These are phyloP conservation scores for Vidua macroura DNA, from an alignment of 2,113 vertebrate genomes.

Conservation along the genomic window DNA sequence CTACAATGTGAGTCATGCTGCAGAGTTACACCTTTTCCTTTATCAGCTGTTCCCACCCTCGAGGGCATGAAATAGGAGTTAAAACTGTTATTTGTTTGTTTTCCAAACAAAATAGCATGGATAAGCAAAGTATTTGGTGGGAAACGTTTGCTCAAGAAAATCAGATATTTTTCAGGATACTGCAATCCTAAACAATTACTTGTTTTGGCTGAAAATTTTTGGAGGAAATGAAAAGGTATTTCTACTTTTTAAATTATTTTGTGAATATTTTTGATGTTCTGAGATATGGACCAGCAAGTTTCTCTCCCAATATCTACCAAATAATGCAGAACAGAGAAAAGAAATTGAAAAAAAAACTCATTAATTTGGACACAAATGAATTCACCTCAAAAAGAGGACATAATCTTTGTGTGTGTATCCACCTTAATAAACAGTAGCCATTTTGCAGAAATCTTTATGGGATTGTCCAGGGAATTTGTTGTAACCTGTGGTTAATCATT, in stretches of 20 bases:
- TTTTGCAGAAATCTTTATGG: background rate
- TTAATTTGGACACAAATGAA: background rate
- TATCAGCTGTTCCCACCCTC: background rate
- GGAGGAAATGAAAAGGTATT: background rate
- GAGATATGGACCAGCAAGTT: fast-evolving
- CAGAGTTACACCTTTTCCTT: background rate
- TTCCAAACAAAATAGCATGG: background rate
- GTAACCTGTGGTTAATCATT: slow-evolving; percentile 59
- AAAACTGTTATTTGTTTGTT: background rate
- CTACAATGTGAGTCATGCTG: background rate
- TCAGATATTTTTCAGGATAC: background rate
- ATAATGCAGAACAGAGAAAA: background rate
- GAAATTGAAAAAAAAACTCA: background rate
- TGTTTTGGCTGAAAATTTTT: background rate
- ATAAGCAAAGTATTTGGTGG: background rate
- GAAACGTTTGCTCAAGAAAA: background rate
- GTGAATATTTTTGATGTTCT: background rate
- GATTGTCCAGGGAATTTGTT: background rate
- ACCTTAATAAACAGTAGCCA: background rate
- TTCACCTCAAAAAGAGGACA: background rate
- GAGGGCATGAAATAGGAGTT: background rate
- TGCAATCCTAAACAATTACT: background rate
- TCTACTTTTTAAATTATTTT: background rate
- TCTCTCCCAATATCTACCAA: background rate
- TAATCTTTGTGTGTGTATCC: background rate